A percentile compares a stretch with the other conserved stretches of the same genome.
These are phyloP conservation scores for Imbricaverruca yamaguchii DNA, from an alignment of 2,888 invertebrate species.

Conservation along the genomic window DNA sequence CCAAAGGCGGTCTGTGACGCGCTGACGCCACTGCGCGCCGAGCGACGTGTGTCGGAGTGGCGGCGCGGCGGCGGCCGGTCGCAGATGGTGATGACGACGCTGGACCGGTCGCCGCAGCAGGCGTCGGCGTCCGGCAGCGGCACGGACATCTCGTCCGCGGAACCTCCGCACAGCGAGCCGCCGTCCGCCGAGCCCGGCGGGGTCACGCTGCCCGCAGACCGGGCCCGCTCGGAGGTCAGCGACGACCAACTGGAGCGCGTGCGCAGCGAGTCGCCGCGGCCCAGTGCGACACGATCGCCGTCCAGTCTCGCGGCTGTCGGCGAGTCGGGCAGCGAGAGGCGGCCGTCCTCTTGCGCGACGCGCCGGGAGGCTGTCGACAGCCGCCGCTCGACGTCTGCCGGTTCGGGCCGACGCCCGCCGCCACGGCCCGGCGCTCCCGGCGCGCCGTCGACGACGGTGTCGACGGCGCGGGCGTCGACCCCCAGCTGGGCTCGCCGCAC, in stretches of 20 bases:
- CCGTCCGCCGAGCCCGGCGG: background rate
- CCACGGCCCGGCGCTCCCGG: background rate
- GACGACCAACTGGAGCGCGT: background rate
- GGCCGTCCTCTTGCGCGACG: background rate
- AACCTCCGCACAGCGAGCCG: background rate
- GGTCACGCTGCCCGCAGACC: background rate
- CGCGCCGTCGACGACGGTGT: background rate
- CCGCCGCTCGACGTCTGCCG: background rate
- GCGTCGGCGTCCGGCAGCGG: background rate
- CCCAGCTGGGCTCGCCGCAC: background rate
- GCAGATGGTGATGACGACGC: constrained; percentile 6
- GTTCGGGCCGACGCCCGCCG: no score
- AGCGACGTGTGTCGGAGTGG: background rate
- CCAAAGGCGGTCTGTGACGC: background rate
- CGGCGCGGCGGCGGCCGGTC: background rate
- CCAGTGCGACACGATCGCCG: no score
- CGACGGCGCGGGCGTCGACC: background rate
- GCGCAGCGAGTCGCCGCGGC: background rate
- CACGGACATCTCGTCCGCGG: background rate
- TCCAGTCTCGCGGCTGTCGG: background rate
- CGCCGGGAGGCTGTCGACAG: background rate
- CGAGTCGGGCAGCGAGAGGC: background rate
- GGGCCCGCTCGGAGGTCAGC: background rate
- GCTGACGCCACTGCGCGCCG: background rate
- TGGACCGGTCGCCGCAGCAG: background rate